These are phyloP conservation scores for Drosophila funebris DNA, from an alignment of 1,140 invertebrate genomes.

Conservation along the genomic window DNA sequence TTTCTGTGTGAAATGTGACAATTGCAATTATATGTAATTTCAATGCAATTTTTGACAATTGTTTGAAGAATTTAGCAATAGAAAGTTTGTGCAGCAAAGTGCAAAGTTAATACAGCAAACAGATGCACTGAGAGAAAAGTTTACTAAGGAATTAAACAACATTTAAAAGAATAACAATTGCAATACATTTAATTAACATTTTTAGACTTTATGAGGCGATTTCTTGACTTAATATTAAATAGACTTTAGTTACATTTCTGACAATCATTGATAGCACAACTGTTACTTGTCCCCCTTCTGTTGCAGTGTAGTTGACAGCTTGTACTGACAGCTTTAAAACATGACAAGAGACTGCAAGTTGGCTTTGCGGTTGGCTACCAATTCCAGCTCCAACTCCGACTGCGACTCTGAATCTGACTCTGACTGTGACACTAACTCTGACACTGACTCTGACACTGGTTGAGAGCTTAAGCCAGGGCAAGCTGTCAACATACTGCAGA, in stretches of 20 bases:
- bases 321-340: conserved; percentile 1
- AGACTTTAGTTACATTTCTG: background rate
- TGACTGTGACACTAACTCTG: conserved; percentile 2
- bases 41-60: too few species aligned
- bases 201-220: too few species aligned
- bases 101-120: too few species aligned
- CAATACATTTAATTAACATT: too few species aligned
- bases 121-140: too few species aligned
- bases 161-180: too few species aligned
- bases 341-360: background rate
- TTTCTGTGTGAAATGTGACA: too few species aligned
- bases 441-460: background rate
- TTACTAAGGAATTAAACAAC: too few species aligned
- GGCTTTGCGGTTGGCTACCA: background rate
- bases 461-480: conserved; percentile 6
- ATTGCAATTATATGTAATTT: too few species aligned
- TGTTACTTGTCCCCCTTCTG: background rate
- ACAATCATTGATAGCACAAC: background rate
- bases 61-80: too few species aligned
- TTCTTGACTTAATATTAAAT: too few species aligned
- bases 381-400: background rate
- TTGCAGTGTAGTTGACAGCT: conserved; percentile 2
- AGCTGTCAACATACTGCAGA: conserved; percentile 1
- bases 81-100: too few species aligned
- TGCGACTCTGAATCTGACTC: background rate